Base-by-base conservation (phyloP, 1,140 invertebrate species). In the Drosophila novamexicana region DNA sequence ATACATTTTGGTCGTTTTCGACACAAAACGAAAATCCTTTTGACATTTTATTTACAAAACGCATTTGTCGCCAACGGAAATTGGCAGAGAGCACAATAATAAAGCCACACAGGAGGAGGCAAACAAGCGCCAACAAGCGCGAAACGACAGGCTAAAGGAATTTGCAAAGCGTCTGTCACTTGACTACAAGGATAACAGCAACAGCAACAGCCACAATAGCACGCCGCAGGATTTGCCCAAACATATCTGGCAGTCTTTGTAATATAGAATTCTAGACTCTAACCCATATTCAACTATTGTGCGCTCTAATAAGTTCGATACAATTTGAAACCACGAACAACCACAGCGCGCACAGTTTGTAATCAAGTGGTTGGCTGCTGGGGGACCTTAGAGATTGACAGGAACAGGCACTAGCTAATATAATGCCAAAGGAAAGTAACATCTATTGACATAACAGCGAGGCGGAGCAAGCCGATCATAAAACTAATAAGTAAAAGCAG, bases 21-120 rank as follows among this genome's bases (percentile, higher is more conserved):
- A 54, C 53, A 62, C 59, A 49, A 59, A 67, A 73, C 70, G 54
- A 67, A 84, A 84, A 84, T 84, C 81, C 81, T 84, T 84, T 84
- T 84, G 81, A 84, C 81, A 85, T 84, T 84, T 84, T 84, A 84
- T 84, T 84, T 85, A 85, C 81, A 84, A 84, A 84, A 84, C 81
- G 81, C 81, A 84, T 84, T 84, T 84, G 81, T 80, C 81, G 81
- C 76, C 80, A 79, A 54, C 81, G 81, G 81, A 84, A 84, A 84
- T 84, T 84, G 81, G 81, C 81, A 80, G 74, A 77, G 81, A 84
- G 70, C 81, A 80, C 81, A 85, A 85, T 85, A 84, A 84, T 84
- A 84, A 80, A 84, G 77, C 77, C 81, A 65, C 81, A 75, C 77
- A 74, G 71, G 56, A 62, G 54, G 78, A 73, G 29, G 22, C 57